Evolutionary conservation across 2,888 invertebrate species (phyloP).

Genomic region (Pollenia griseotomentosa): DNA sequence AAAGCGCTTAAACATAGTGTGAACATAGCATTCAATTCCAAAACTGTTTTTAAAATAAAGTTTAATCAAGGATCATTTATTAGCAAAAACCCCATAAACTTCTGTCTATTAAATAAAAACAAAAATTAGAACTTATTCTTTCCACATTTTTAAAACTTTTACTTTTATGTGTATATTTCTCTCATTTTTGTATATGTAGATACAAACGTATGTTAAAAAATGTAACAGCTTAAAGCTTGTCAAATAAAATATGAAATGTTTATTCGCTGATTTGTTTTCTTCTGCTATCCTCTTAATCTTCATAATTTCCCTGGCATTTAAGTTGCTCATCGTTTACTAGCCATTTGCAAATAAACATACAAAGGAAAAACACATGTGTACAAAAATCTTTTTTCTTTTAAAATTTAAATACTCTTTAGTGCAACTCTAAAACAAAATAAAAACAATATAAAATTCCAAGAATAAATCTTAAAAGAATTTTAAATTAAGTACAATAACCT

Average conservation of each 20-base stretch:
- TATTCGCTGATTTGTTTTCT: conserved; percentile 16
- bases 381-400: conserved; percentile 17
- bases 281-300: conserved; percentile 3
- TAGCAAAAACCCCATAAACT: background rate
- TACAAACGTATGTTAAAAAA: background rate
- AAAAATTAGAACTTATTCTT: background rate
- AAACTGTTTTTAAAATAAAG: background rate
- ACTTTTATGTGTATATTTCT: conserved; percentile 7
- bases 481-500: conserved; percentile 71
- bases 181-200: background rate
- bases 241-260: conserved; percentile 44
- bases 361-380: conserved; percentile 21
- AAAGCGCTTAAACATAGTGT: too few relatives aligned
- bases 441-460: conserved; percentile 59
- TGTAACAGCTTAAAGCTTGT: conserved; percentile 47
- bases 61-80: background rate
- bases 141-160: background rate
- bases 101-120: background rate
- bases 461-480: conserved; percentile 64
- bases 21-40: background rate
- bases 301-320: background rate
- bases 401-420: conserved; percentile 4
- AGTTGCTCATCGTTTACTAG: background rate
- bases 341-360: background rate
- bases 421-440: conserved; percentile 21